phyloP scores from a whole-genome alignment of 2,888 invertebrate genomes.

The Andrena fulva region DNA sequence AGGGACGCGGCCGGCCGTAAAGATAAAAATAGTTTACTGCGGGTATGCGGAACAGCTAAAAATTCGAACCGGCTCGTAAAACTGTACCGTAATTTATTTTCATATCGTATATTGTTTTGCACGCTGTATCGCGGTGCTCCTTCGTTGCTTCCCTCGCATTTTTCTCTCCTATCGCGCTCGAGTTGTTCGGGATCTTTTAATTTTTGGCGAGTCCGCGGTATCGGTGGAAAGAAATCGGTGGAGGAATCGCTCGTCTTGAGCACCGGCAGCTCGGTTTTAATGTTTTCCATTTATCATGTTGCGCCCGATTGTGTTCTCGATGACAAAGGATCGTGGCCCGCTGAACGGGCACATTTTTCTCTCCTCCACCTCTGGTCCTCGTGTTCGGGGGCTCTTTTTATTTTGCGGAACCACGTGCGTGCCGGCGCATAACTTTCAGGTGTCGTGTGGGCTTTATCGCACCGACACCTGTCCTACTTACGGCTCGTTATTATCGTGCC shows the following conservation, averaged over 20 bases:
- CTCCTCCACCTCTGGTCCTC: neutral
- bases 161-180: neutral
- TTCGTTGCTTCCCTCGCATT: neutral
- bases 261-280: conserved; percentile 47
- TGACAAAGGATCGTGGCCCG: conserved; percentile 68
- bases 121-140: neutral
- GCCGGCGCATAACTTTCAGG: conserved; percentile 82
- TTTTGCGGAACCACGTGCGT: conserved; percentile 80
- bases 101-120: conserved; percentile 52
- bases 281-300: conserved; percentile 64
- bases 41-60: conserved; percentile 44
- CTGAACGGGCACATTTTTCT: conserved; percentile 55
- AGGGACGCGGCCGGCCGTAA: conserved; percentile 48
- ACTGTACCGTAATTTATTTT: conserved; percentile 49
- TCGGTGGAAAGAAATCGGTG: neutral
- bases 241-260: neutral
- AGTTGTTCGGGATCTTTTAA: neutral
- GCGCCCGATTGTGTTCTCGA: conserved; percentile 65
- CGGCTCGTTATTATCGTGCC: conserved; percentile 78
- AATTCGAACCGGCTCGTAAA: conserved; percentile 57
- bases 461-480: conserved; percentile 83
- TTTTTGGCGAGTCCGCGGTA: neutral
- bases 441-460: conserved; percentile 80
- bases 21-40: conserved; percentile 60
- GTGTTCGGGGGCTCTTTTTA: conserved; percentile 62